Percentiles rank a stretch among this genome's conserved stretches.
Conservation (phyloP, 2,888 invertebrate genomes). For the Lomographa bimaculata region DNA sequence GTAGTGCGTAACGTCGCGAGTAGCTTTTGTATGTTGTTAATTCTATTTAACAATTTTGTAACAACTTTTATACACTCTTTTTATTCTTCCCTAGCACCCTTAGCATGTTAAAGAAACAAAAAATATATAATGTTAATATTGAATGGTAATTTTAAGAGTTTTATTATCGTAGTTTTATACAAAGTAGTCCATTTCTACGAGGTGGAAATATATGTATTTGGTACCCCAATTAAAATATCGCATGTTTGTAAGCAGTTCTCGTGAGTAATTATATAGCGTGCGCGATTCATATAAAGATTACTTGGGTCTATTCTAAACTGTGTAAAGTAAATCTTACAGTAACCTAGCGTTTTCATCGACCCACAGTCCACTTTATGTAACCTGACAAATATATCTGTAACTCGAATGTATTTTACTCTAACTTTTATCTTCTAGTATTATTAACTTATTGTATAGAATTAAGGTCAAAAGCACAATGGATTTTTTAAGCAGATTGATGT, state of each 20-base stretch:
- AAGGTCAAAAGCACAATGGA: slow-evolving; percentile 27
- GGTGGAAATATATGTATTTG: slow-evolving; percentile 18
- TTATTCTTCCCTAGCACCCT: slow-evolving; percentile 82
- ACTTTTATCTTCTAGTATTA: slow-evolving; percentile 30
- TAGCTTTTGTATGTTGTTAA: slow-evolving; percentile 83
- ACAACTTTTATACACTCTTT: slow-evolving; percentile 82
- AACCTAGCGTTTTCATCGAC: slow-evolving; percentile 34
- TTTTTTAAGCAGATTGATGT: slow-evolving; percentile 13
- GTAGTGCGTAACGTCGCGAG: slow-evolving; percentile 64
- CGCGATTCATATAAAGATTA: slow-evolving; percentile 32
- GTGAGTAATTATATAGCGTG: slow-evolving; percentile 31
- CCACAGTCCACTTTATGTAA: slow-evolving; percentile 36
- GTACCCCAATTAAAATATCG: slow-evolving; percentile 30
- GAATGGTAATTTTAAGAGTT: slow-evolving; percentile 25
- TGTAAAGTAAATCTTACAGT: slow-evolving; percentile 34
- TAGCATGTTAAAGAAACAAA: slow-evolving; percentile 51
- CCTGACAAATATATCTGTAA: slow-evolving; percentile 1
- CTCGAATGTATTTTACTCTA: slow-evolving; percentile 36
- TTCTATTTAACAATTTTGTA: slow-evolving; percentile 80
- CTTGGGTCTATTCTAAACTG: slow-evolving; percentile 30
- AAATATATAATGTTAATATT: slow-evolving; percentile 24
- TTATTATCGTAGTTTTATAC: slow-evolving; percentile 33
- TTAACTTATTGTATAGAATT: slow-evolving; percentile 31
- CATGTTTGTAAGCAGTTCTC: slow-evolving; percentile 32
- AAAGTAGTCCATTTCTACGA: slow-evolving; percentile 24